These are phyloP conservation scores for Heliconius hermathena DNA, from an alignment of 1,140 invertebrate species.

Conservation along the genomic window DNA sequence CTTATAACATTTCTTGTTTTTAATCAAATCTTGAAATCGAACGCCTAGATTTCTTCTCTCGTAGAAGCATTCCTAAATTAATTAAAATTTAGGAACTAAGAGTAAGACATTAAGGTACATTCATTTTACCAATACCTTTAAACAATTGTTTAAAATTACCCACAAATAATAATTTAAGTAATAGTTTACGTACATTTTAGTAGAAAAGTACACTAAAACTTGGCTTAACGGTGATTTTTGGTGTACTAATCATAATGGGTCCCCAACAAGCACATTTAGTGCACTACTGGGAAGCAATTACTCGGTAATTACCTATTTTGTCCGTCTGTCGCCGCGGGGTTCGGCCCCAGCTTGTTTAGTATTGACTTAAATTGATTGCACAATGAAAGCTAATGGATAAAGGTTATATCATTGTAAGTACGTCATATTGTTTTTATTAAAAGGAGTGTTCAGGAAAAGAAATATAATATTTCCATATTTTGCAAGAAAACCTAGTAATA, in stretches of 20 bases:
- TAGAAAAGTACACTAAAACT: background rate
- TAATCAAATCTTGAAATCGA: too few species aligned
- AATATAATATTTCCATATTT: too few species aligned
- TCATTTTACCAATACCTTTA: background rate
- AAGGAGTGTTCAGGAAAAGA: too few species aligned
- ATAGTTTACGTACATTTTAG: background rate
- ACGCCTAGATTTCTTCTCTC: too few species aligned
- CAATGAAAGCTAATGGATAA: slow-evolving; percentile 21
- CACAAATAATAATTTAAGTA: background rate
- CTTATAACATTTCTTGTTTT: too few species aligned
- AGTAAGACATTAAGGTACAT: too few species aligned
- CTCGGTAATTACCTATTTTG: slow-evolving; percentile 33
- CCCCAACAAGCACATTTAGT: slow-evolving; percentile 19
- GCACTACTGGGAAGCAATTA: slow-evolving; percentile 34
- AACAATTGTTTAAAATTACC: background rate
- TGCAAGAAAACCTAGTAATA: too few species aligned
- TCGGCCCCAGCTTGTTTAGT: slow-evolving; percentile 22
- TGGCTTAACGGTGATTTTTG: background rate
- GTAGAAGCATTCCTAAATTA: too few species aligned
- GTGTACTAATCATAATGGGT: background rate
- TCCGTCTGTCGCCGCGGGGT: slow-evolving; percentile 23
- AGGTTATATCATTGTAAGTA: background rate
- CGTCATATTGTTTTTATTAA: background rate
- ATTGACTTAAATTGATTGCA: slow-evolving; percentile 17
- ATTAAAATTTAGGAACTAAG: too few species aligned